phyloP scores from a whole-genome alignment of 2,888 invertebrate genomes.

The Baccha elongata region DNA sequence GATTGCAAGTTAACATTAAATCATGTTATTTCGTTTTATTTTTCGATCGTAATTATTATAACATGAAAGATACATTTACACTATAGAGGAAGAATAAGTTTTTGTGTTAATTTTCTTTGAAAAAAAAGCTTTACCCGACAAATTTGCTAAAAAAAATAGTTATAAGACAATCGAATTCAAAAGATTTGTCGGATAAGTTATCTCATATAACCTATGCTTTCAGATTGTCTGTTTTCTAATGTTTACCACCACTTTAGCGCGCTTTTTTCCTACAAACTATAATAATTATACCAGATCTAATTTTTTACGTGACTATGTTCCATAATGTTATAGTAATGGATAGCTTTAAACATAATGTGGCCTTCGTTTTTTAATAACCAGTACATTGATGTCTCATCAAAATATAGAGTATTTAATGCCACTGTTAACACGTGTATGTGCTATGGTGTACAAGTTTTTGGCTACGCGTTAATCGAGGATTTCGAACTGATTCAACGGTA shows the following conservation, averaged over 20 bases:
- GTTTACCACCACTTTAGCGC: neutral
- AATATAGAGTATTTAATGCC: no score
- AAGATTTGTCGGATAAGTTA: neutral
- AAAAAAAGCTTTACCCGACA: neutral
- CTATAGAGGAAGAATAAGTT: neutral
- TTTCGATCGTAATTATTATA: neutral
- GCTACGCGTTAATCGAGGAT: no score
- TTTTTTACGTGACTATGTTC: neutral
- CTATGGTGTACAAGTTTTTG: no score
- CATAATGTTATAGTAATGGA: neutral
- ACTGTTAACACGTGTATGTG: no score
- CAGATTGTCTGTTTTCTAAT: neutral
- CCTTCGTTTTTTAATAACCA: no score
- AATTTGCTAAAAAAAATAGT: no score
- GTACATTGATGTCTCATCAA: no score
- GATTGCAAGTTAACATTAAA: conserved; percentile 4
- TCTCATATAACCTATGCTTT: neutral
- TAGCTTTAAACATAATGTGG: neutral
- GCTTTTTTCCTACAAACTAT: neutral
- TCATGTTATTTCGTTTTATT: conserved; percentile 4
- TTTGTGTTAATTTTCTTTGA: neutral
- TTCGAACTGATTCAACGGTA: no score
- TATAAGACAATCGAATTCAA: no score
- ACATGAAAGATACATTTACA: no score
- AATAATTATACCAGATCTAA: neutral